Conservation (phyloP, 92 coral and sea anemone species). For the Scolanthus callimorphus region DNA sequence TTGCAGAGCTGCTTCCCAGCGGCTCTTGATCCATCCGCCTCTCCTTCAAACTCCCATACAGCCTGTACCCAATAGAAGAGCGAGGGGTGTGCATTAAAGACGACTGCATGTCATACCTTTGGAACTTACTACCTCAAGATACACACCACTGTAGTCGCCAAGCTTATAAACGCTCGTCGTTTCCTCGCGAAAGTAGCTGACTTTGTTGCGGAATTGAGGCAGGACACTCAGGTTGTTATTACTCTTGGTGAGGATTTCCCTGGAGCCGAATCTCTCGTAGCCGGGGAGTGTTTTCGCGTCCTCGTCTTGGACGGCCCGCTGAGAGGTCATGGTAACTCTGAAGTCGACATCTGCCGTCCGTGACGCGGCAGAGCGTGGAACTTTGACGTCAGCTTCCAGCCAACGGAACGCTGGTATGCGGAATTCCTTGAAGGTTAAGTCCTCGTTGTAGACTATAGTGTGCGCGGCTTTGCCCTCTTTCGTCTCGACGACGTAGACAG, state of each 20-base stretch:
- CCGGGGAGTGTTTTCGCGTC: conserved; percentile 32
- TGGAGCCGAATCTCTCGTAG: conserved; percentile 44
- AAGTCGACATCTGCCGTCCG: conserved; percentile 59
- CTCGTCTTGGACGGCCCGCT: conserved; percentile 27
- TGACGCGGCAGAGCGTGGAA: conserved; percentile 32
- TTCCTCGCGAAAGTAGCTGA: conserved; percentile 39
- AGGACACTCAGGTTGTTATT: conserved; percentile 13
- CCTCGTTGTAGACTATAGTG: conserved; percentile 28
- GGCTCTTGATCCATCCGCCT: no score
- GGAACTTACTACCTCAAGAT: conserved; percentile 27
- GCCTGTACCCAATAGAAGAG: no score
- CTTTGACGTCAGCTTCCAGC: conserved; percentile 63
- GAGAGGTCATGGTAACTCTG: conserved; percentile 43
- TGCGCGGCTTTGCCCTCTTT: conserved; percentile 40
- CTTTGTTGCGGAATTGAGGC: conserved; percentile 32
- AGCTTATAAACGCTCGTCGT: conserved; percentile 27
- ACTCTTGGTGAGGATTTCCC: conserved; percentile 4
- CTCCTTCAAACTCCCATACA: no score
- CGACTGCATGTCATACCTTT: conserved; percentile 29
- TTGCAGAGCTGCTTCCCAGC: no score
- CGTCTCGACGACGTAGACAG: conserved; percentile 38
- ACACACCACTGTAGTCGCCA: conserved; percentile 2
- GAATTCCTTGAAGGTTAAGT: conserved; percentile 37
- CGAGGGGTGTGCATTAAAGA: no score
- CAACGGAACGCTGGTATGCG: conserved; percentile 69